Base-by-base conservation (phyloP, 2,113 vertebrate species). In the Ceyx margarethae region DNA sequence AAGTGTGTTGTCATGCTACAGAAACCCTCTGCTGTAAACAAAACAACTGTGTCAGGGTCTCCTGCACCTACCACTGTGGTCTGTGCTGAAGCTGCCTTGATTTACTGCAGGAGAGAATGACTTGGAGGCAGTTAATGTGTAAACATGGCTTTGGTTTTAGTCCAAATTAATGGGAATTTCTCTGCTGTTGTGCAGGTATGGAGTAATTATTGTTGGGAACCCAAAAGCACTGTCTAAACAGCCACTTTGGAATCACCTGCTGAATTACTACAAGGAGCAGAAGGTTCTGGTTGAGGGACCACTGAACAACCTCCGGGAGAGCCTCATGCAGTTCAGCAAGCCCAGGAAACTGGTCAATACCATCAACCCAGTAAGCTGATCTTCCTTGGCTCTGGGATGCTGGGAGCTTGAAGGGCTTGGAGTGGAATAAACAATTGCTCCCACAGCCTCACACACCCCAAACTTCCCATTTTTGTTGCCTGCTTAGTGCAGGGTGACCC, bases 241-340 rank as follows among this genome's bases (percentile, higher is more conserved):
- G 95, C 99, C 99, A 0, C 98, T 99, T 54, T 99, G 99, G 99
- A 99, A 99, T 91, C 99, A 99, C 96, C 97, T 99, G 90, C 97
- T 99, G 46, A 99, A 99, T 95, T 99, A 99, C 97, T 99, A 99
- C 97, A 99, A 99, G 96, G 99, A 99, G 95, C 99, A 99, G 97
- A 99, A 99, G 93, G 99, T 99, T 11, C 98, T 99, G 40, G 99
- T 99, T 89, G 99, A 99, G 79, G 99, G 99, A 7, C 99, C 99
- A 1, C 98, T 99, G n/a, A 99, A 99, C 95, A 99, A 99, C 97
- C 98, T 99, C 73, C 97, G 99, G 0, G 99, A 99, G 97, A 99
- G 99, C 95, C 98, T 99, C 4, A 99, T 99, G 99, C 99, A 99
- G 96, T 99, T 99, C 98, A 99, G 99, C 98, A 99, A 99, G 94